phyloP scores from a whole-genome alignment of 1,140 invertebrate species.

The Eupeodes corollae region DNA sequence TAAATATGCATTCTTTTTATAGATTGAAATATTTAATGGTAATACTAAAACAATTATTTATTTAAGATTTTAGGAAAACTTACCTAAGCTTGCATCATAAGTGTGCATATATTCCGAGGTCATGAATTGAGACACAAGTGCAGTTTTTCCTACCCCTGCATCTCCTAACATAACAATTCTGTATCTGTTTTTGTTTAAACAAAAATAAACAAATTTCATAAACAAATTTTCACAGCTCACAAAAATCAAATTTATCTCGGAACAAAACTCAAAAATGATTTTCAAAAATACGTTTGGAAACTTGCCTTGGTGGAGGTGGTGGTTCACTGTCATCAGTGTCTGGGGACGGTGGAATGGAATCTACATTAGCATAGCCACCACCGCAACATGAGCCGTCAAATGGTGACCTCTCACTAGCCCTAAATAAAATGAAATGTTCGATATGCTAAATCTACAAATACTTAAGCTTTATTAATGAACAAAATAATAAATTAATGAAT shows the following conservation, averaged over 20 bases:
- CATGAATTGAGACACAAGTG: slow-evolving; percentile 83
- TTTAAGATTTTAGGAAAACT: slow-evolving; percentile 24
- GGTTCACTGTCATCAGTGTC: slow-evolving; percentile 42
- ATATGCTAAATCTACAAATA: not conserved
- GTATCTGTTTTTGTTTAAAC: slow-evolving; percentile 42
- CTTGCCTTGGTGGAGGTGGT: slow-evolving; percentile 25
- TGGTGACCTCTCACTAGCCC: slow-evolving; percentile 66
- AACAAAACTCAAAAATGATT: not conserved
- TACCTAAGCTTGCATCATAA: slow-evolving; percentile 77
- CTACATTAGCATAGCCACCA: slow-evolving; percentile 58
- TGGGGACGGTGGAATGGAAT: slow-evolving; percentile 47
- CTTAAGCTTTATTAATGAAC: not conserved
- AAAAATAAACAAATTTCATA: not conserved
- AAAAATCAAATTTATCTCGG: not conserved
- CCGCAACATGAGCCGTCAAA: slow-evolving; percentile 76
- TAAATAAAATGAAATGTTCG: slow-evolving; percentile 22
- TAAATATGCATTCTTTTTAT: not conserved
- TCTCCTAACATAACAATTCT: slow-evolving; percentile 74
- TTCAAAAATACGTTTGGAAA: not conserved
- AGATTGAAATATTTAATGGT: not conserved
- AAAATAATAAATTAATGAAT: too few species aligned
- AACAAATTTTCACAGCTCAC: too few species aligned
- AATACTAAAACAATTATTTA: not conserved
- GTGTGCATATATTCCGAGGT: slow-evolving; percentile 90
- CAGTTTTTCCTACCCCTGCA: slow-evolving; percentile 78